phyloP scores from a whole-genome alignment of 1,140 invertebrate genomes.

The Drosophila seguyi region DNA sequence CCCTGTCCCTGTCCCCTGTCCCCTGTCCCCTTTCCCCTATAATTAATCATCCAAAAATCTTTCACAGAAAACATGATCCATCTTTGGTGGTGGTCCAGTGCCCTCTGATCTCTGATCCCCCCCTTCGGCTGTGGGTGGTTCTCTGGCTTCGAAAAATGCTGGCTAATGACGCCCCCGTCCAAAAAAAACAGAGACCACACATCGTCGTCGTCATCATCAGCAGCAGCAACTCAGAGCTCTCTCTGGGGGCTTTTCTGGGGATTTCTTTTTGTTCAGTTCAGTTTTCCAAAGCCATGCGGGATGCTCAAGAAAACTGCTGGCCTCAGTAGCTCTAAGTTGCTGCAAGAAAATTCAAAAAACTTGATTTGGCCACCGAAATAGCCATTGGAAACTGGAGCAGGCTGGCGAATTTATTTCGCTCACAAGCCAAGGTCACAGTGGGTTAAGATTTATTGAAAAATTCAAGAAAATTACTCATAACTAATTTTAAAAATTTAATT shows the following conservation, averaged over 20 bases:
- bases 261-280: background rate
- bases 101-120: constrained; percentile 11
- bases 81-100: constrained; percentile 47
- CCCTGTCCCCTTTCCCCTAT: background rate
- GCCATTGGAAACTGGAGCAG: constrained; percentile 30
- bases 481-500: too few species aligned
- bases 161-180: constrained; percentile 22
- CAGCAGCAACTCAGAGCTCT: background rate
- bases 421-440: constrained; percentile 1
- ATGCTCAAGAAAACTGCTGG: background rate
- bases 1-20: background rate
- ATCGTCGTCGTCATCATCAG: constrained; percentile 5
- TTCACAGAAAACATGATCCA: constrained; percentile 5
- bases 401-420: constrained; percentile 5
- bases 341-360: constrained; percentile 1
- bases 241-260: constrained; percentile 7
- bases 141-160: background rate
- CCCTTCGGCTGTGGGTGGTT: constrained; percentile 47
- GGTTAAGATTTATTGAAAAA: background rate
- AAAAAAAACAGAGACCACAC: constrained; percentile 17
- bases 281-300: constrained; percentile 9
- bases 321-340: background rate
- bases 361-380: constrained; percentile 3
- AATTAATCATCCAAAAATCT: constrained; percentile 30
- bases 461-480: background rate